Evolutionary conservation across 1,140 invertebrate species (phyloP).

Genomic region (Schlechtendalia chinensis): DNA sequence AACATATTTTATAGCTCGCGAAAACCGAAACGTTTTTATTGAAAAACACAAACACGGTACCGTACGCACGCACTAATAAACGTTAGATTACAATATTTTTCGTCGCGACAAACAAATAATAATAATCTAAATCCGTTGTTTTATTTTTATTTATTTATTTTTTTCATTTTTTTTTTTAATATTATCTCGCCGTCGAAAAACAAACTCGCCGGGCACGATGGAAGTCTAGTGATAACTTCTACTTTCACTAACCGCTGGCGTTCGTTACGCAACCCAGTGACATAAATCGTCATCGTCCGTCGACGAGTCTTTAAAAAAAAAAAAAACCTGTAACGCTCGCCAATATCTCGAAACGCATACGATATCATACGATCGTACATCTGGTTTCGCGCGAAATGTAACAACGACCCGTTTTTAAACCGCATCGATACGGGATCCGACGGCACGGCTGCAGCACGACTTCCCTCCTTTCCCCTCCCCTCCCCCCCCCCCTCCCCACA

Average conservation of each 20-base stretch:
- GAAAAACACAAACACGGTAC: constrained; percentile 3
- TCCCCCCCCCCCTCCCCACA: too few species aligned
- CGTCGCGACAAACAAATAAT: background rate
- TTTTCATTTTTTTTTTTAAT: too few species aligned
- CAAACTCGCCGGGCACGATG: constrained; percentile 9
- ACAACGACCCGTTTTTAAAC: too few species aligned
- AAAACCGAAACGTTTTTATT: background rate
- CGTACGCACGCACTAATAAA: too few species aligned
- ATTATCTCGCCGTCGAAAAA: background rate
- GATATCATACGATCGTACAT: too few species aligned
- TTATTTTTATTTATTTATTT: too few species aligned
- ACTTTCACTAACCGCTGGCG: constrained; percentile 48
- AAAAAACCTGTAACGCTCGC: constrained; percentile 12
- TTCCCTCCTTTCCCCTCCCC: too few species aligned
- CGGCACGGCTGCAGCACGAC: too few species aligned
- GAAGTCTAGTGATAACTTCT: constrained; percentile 18
- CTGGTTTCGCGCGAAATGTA: too few species aligned
- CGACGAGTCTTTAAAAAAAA: background rate
- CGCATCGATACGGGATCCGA: too few species aligned
- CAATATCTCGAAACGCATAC: too few species aligned
- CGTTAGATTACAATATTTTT: background rate
- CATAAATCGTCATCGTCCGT: constrained; percentile 32
- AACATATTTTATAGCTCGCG: background rate
- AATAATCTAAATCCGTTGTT: constrained; percentile 4
- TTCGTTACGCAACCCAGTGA: constrained; percentile 14